A percentile compares a stretch with the other conserved stretches of the same genome.
Conservation (phyloP, 2,113 vertebrate species). For the Pygoscelis adeliae region DNA sequence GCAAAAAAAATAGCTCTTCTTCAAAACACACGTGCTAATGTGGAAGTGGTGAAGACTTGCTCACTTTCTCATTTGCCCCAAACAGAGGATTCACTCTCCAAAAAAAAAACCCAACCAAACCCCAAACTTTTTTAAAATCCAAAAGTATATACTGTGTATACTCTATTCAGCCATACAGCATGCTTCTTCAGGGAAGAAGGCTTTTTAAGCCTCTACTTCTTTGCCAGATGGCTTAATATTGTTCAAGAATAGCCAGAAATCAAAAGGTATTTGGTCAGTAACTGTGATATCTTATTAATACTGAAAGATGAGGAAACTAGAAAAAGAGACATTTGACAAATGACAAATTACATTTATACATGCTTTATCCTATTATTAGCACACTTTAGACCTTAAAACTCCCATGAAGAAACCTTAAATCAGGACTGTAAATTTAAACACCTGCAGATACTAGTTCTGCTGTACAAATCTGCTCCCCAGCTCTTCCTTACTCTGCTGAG, state of each 20-base stretch:
- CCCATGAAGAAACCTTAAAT: not conserved
- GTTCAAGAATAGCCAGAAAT: not conserved
- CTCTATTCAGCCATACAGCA: not conserved
- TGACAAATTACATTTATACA: not conserved
- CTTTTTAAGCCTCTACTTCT: not conserved
- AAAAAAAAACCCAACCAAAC: not conserved
- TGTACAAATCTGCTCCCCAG: not conserved
- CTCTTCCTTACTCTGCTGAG: not conserved
- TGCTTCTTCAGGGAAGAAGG: not conserved
- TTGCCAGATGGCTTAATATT: not conserved
- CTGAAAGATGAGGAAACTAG: not conserved
- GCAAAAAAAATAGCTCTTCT: not conserved
- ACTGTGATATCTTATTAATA: constrained; percentile 3
- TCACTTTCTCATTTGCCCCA: not conserved
- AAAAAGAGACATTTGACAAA: constrained; percentile 11
- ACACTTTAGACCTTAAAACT: not conserved
- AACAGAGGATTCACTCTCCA: not conserved
- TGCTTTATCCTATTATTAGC: not conserved
- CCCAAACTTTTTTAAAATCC: not conserved
- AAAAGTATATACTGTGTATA: not conserved
- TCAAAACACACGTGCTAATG: not conserved
- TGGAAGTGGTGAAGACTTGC: not conserved
- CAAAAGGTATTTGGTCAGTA: not conserved
- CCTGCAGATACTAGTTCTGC: not conserved
- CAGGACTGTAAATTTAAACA: not conserved